Evolutionary conservation across 2,797 vertebrate species (phyloP).

Genomic region (Pseudochromis fuscus): DNA sequence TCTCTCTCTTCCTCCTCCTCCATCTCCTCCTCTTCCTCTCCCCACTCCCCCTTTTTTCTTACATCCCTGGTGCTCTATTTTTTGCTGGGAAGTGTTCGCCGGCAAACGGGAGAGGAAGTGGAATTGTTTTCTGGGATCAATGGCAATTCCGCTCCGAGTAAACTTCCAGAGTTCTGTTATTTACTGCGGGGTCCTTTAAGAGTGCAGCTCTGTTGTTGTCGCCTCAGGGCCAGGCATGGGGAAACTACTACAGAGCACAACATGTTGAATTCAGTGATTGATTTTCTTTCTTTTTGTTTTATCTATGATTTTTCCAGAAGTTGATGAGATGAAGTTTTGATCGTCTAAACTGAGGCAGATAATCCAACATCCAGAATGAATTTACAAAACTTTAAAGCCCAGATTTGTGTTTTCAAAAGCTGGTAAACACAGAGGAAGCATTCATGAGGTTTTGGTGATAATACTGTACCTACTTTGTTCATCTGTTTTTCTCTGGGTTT

Average conservation of each 20-base stretch:
- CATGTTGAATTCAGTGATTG: neutral
- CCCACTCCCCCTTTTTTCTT: conserved; percentile 69
- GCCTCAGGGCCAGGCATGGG: neutral
- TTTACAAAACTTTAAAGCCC: too few relatives aligned
- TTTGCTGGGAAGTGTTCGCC: conserved; percentile 90
- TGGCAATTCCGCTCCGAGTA: conserved; percentile 84
- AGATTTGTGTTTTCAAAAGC: neutral
- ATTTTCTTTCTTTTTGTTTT: neutral
- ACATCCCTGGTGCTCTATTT: conserved; percentile 83
- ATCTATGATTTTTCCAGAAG: too few relatives aligned
- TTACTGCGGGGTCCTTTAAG: conserved; percentile 41
- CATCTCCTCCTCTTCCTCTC: conserved; percentile 55
- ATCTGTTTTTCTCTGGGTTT: conserved; percentile 5
- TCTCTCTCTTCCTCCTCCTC: conserved; percentile 65
- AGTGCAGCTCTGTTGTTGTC: conserved; percentile 28
- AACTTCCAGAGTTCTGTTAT: conserved; percentile 69
- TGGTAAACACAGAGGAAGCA: conserved; percentile 18
- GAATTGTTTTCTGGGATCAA: conserved; percentile 98
- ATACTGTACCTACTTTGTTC: conserved; percentile 43
- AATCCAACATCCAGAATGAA: too few relatives aligned
- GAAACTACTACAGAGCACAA: neutral
- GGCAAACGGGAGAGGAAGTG: conserved; percentile 92
- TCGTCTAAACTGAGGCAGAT: too few relatives aligned
- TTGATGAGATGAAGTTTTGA: too few relatives aligned
- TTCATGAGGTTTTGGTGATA: conserved; percentile 22